Evolutionary conservation across 92 coral and sea anemone species (phyloP).

Genomic region (Phenganax marumi): DNA sequence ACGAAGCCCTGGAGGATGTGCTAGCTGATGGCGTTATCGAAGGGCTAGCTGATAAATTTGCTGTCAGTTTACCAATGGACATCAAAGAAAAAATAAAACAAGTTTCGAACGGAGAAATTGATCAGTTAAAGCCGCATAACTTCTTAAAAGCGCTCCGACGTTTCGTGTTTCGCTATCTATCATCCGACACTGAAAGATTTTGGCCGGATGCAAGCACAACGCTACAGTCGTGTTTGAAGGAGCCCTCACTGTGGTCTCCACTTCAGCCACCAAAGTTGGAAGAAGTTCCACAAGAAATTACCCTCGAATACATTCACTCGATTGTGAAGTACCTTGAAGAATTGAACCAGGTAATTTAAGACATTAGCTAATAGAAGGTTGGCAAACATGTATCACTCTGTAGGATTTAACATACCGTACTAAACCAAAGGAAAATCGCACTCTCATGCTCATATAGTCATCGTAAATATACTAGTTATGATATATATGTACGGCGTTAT

Average conservation of each 20-base stretch:
- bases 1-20: slow-evolving; percentile 83
- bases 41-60: slow-evolving; percentile 64
- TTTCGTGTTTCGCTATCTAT: slow-evolving; percentile 84
- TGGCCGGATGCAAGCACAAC: slow-evolving; percentile 52
- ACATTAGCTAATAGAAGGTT: neutral
- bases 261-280: slow-evolving; percentile 19
- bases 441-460: too few relatives aligned
- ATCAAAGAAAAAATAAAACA: slow-evolving; percentile 20
- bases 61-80: slow-evolving; percentile 47
- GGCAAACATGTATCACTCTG: neutral
- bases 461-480: too few relatives aligned
- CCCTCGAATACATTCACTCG: slow-evolving; percentile 38
- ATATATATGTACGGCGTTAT: too few relatives aligned
- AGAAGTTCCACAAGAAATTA: slow-evolving; percentile 38
- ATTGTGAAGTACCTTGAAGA: slow-evolving; percentile 45
- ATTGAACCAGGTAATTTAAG: slow-evolving; percentile 36
- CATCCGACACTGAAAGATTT: slow-evolving; percentile 72
- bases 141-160: slow-evolving; percentile 75
- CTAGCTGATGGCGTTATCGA: slow-evolving; percentile 76
- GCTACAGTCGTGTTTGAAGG: slow-evolving; percentile 63
- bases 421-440: neutral
- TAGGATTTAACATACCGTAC: neutral
- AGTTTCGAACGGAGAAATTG: neutral
- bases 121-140: slow-evolving; percentile 18
- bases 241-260: slow-evolving; percentile 84